Percentiles rank a stretch among this genome's conserved stretches.
Evolutionary conservation across 2,888 invertebrate genomes (phyloP).

Genomic region (Hyposoter didymator): DNA sequence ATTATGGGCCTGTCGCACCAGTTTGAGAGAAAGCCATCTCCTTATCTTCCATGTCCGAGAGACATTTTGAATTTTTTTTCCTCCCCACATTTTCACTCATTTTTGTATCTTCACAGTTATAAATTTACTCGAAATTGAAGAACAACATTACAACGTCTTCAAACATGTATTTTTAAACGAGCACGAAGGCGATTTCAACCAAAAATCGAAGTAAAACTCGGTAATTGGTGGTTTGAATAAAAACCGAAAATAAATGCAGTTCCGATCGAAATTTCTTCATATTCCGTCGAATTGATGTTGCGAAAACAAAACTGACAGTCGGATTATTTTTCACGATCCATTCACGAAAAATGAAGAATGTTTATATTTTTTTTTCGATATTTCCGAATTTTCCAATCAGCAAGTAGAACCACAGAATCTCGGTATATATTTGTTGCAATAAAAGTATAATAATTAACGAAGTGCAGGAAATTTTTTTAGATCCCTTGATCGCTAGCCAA

Average conservation of each 20-base stretch:
- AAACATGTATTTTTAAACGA: neutral
- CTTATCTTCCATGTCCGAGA: slow-evolving; percentile 21
- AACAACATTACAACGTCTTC: neutral
- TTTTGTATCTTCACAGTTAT: neutral
- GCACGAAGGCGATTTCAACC: neutral
- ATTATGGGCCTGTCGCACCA: slow-evolving; percentile 40
- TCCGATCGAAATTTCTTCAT: too few relatives aligned
- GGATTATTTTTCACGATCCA: neutral
- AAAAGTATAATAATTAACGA: neutral
- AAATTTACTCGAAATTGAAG: neutral
- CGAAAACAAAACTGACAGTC: neutral
- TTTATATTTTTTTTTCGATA: neutral
- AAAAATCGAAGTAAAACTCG: too few relatives aligned
- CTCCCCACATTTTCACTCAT: slow-evolving; percentile 23
- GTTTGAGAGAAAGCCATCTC: slow-evolving; percentile 68
- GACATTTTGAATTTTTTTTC: slow-evolving; percentile 45
- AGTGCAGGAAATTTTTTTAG: neutral
- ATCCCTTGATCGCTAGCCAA: neutral
- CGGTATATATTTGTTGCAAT: neutral
- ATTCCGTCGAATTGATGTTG: too few relatives aligned
- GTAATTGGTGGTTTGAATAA: too few relatives aligned
- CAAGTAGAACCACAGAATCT: neutral
- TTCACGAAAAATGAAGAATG: neutral
- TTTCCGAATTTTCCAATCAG: neutral
- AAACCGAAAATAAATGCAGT: too few relatives aligned